Percentiles rank a stretch among this genome's conserved stretches.
Evolutionary conservation across 2,888 invertebrate species (phyloP).

Genomic region (Drosophila mercatorum): DNA sequence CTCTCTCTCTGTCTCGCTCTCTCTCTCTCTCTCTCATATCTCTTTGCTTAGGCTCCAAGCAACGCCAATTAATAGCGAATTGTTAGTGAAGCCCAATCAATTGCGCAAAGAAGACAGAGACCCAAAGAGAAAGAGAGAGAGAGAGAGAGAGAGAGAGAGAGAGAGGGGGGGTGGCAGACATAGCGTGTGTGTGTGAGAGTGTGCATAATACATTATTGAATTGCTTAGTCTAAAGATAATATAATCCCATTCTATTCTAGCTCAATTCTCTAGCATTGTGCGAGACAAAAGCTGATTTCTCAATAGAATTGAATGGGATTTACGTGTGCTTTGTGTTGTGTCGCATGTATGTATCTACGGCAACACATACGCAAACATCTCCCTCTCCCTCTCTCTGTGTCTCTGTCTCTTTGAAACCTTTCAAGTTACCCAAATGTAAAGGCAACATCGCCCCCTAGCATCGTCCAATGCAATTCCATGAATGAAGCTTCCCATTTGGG

Average conservation of each 20-base stretch:
- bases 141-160: too few relatives aligned
- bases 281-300: constrained; percentile 30
- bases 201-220: constrained; percentile 15
- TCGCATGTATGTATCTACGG: background rate
- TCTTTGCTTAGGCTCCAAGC: constrained; percentile 1
- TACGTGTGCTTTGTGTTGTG: constrained; percentile 14
- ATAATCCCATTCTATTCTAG: constrained; percentile 27
- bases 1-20: background rate
- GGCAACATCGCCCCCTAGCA: constrained; percentile 2
- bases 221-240: constrained; percentile 26
- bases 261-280: constrained; percentile 11
- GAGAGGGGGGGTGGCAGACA: background rate
- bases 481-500: background rate
- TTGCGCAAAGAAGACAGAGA: background rate
- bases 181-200: background rate
- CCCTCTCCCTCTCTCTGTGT: background rate
- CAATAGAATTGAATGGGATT: constrained; percentile 28
- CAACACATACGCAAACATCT: background rate
- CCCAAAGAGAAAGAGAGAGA: too few relatives aligned
- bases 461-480: constrained; percentile 4
- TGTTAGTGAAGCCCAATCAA: constrained; percentile 19
- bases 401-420: constrained; percentile 25
- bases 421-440: constrained; percentile 30
- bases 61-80: constrained; percentile 20
- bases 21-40: background rate